Evolutionary conservation across 2,888 invertebrate genomes (phyloP).

Genomic region (Papilio gigon): DNA sequence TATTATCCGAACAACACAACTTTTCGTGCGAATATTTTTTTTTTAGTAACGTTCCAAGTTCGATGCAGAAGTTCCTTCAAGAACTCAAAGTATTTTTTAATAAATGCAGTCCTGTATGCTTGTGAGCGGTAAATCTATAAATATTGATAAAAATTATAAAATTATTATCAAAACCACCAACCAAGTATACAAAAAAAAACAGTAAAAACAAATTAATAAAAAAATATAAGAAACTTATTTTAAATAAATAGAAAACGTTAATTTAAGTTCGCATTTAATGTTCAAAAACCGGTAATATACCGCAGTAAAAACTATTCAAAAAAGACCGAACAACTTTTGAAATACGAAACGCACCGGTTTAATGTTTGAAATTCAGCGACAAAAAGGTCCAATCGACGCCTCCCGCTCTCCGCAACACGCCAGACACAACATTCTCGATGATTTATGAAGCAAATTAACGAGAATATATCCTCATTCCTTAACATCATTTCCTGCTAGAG

Average conservation of each 20-base stretch:
- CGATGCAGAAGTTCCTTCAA: background rate
- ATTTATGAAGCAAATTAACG: conserved; percentile 82
- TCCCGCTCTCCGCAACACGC: conserved; percentile 56
- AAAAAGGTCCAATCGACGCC: conserved; percentile 69
- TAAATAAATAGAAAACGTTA: too few relatives aligned
- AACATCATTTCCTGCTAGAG: conserved; percentile 81
- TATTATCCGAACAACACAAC: conserved; percentile 53
- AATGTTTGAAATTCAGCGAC: conserved; percentile 58
- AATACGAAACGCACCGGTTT: conserved; percentile 63
- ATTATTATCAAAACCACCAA: too few relatives aligned
- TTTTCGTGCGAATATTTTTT: conserved; percentile 41
- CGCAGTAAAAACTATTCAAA: conserved; percentile 46
- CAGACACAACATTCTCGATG: conserved; percentile 78
- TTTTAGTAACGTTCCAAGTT: conserved; percentile 19
- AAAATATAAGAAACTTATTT: too few relatives aligned
- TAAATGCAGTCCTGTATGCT: background rate
- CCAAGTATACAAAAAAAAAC: too few relatives aligned
- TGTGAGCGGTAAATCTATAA: too few relatives aligned
- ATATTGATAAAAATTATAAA: too few relatives aligned
- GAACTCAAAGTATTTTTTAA: background rate
- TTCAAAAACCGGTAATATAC: background rate
- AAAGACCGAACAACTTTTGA: conserved; percentile 59
- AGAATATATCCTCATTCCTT: conserved; percentile 81
- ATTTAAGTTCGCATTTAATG: background rate
- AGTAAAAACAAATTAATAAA: background rate